Conservation (phyloP, 2,113 vertebrate genomes). For the Sakesphorus luctuosus region DNA sequence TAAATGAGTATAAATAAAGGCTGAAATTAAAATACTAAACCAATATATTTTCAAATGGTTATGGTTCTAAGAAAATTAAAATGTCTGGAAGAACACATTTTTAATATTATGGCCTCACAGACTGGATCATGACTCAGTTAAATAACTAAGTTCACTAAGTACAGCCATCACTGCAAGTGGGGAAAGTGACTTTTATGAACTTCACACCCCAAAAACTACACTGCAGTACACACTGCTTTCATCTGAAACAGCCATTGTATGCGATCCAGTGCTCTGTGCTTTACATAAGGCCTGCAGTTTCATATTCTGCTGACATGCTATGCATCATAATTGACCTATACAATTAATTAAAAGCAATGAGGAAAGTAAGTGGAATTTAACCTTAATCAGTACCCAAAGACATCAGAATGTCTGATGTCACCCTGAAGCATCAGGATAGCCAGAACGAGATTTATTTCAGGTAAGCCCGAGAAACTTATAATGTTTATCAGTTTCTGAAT, state of each 20-base stretch:
- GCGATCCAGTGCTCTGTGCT: not conserved
- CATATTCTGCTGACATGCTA: slow-evolving; percentile 39
- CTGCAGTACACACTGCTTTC: not conserved
- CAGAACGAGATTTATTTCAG: not conserved
- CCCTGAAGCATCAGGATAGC: not conserved
- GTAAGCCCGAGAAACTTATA: not conserved
- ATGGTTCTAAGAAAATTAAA: not conserved
- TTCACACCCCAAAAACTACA: not conserved
- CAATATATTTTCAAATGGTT: not conserved
- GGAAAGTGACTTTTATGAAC: not conserved
- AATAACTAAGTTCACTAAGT: not conserved
- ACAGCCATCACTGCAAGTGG: not conserved
- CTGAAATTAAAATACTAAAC: not conserved
- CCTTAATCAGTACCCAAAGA: slow-evolving; percentile 53
- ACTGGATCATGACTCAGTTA: not conserved
- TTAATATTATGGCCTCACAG: not conserved
- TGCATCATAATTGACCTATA: slow-evolving; percentile 57
- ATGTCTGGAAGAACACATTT: not conserved
- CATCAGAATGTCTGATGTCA: slow-evolving; percentile 14
- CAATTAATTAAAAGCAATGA: slow-evolving; percentile 55
- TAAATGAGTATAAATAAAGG: not conserved
- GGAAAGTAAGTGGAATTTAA: slow-evolving; percentile 48
- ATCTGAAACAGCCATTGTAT: not conserved
- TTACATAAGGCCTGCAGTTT: not conserved
- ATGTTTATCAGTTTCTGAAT: not conserved